These are phyloP conservation scores for Chrysolina haemoptera DNA, from an alignment of 2,888 invertebrate species.

Conservation along the genomic window DNA sequence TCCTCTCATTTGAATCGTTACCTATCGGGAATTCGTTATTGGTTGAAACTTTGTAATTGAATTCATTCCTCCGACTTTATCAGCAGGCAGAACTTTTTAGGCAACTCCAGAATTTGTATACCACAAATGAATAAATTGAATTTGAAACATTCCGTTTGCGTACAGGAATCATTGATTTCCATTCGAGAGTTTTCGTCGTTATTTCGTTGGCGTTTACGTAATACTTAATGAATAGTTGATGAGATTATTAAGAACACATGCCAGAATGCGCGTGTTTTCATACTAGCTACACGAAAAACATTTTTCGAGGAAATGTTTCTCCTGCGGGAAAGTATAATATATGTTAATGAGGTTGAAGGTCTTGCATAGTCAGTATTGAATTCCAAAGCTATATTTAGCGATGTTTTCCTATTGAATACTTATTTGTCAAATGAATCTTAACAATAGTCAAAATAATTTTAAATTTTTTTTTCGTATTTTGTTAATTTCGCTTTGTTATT, in stretches of 20 bases:
- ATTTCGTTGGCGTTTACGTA: constrained; percentile 34
- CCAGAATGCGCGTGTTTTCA: constrained; percentile 4
- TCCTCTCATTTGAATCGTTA: neutral
- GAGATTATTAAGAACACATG: constrained; percentile 40
- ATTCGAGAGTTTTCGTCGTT: constrained; percentile 31
- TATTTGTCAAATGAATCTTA: too few relatives aligned
- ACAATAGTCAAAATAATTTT: too few relatives aligned
- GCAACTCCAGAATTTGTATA: constrained; percentile 3
- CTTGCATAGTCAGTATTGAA: neutral
- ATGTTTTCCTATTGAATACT: too few relatives aligned
- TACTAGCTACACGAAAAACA: constrained; percentile 23
- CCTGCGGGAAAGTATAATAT: neutral
- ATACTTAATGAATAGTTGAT: constrained; percentile 36
- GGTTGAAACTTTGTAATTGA: constrained; percentile 3
- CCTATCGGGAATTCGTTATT: neutral
- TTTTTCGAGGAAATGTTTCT: neutral
- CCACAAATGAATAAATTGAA: constrained; percentile 27
- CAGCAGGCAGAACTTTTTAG: constrained; percentile 11
- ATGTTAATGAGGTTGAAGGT: neutral
- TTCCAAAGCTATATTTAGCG: too few relatives aligned
- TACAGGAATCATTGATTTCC: constrained; percentile 27
- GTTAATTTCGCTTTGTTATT: too few relatives aligned
- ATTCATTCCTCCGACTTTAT: neutral
- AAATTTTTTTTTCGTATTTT: too few relatives aligned
- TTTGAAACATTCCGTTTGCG: constrained; percentile 17